phyloP scores from a whole-genome alignment of 2,797 vertebrate genomes.

The Emydoidea blandingii region DNA sequence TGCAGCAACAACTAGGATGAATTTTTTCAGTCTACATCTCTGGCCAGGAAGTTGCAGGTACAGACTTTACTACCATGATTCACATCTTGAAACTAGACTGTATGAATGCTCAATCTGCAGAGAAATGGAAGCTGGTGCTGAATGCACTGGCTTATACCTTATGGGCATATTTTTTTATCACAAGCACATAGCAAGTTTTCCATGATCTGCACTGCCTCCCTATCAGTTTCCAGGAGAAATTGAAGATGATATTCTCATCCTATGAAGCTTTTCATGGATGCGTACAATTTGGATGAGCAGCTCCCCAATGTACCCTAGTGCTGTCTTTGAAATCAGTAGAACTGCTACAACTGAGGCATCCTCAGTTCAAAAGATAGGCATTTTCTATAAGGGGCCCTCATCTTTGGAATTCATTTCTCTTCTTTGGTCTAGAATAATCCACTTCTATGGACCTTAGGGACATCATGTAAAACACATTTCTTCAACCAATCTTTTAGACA shows the following conservation, averaged over 20 bases:
- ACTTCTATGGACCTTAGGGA: fast-evolving
- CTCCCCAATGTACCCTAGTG: background rate
- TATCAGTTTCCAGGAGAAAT: background rate
- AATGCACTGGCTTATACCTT: fast-evolving
- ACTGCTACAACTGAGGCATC: background rate
- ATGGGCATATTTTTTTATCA: background rate
- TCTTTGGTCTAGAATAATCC: background rate
- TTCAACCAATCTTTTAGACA: background rate
- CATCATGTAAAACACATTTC: background rate
- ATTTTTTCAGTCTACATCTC: too few species aligned
- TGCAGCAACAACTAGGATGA: too few species aligned
- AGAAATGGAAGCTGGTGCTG: fast-evolving
- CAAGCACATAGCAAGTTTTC: background rate
- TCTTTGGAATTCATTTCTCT: background rate
- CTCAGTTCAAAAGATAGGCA: background rate
- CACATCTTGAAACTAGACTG: too few species aligned
- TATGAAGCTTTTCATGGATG: background rate
- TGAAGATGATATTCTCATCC: background rate
- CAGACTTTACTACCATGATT: too few species aligned
- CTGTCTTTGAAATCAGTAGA: background rate
- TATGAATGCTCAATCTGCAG: background rate
- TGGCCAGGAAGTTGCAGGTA: background rate
- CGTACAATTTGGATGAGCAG: background rate
- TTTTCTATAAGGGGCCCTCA: background rate
- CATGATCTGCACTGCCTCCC: background rate